Base-by-base conservation (phyloP, 2,888 invertebrate species). In the Rhodophaea formosa region DNA sequence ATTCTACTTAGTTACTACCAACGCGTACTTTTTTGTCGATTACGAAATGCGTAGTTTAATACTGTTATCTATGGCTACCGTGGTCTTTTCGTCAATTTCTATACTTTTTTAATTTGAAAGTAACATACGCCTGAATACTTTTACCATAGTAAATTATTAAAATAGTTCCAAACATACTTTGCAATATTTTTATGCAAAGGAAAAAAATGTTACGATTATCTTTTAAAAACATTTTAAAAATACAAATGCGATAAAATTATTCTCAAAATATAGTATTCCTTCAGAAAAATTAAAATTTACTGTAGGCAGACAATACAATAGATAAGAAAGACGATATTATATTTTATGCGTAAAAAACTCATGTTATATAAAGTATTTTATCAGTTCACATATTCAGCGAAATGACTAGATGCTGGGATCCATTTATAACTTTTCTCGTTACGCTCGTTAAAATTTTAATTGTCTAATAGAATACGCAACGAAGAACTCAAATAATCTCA, bases 371-470 rank as follows among this genome's bases (percentile, higher is more conserved):
- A n/a, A n/a, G n/a, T 10, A 35, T 35, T 35, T 35, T 35, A 35
- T 10, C 35, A 3, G 7, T 35, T 2, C 35, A n/a, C n/a, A 10
- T 12, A 12, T 39, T 12, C n/a, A 2, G 5, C 3, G n/a, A 39
- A 39, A 39, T 39, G 57, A 57, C 59, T 42, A 51, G 23, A 5
- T 23, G 23, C 60, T 61, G 62, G 59, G 62, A 63, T 42, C 14
- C 42, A 42, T 42, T 53, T 12, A 12, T 23, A 79, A 80, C 74
- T 80, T 80, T 75, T 69, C 79, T 81, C 70, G 79, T 80, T 75
- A 76, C 55, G 44, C 64, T 69, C 66, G 70, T 75, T 74, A 70
- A 53, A 53, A 23, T 53, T 10, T 52, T 39, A 3, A 14, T 3
- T 47, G 29, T 7, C n/a, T 29, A 10, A 5, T 30, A 23, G 29